Base-by-base conservation (phyloP, 1,140 invertebrate species). In the Lysiphlebus fabarum region DNA sequence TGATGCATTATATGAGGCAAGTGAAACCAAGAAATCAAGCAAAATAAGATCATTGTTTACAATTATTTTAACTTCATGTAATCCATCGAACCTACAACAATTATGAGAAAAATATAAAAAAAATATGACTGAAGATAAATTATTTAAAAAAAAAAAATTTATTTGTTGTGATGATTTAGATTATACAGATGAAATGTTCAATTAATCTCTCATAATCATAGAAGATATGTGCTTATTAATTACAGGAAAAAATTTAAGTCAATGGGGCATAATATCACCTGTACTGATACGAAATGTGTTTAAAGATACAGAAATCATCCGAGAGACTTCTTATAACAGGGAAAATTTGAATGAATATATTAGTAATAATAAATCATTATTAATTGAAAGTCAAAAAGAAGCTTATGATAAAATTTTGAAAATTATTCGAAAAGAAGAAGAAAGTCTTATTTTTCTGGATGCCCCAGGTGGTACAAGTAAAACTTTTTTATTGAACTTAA, bases 381-480 rank as follows among this genome's bases (percentile, higher is more conserved):
- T 65, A 41, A 41, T 53, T 26, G 33, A 41, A 14, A 11, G 59
- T 12, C 48, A 61, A 37, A 41, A 51, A 53, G 2, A 36, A 42
- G 37, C 49, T 7, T 37, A 41, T 38, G 53, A 50, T 8, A 70
- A 10, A 9, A 53, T 64, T 1, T 38, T 62, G n/a, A 12, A 48
- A 10, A 50, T 9, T 47, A 53, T 61, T 14, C 40, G 49, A 41
- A 50, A 26, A n/a, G 11, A 34, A 17, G 5, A 33, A 7, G 61
- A 53, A 14, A 65, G 64, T 50, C 37, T 62, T n/a, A 67, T 64
- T 58, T 75, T 71, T 58, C 37, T 73, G 6, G 66, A 71, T 60
- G 69, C 66, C 7, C 69, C 71, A 34, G 72, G 70, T 26, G 71
- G 72, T 12, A 71, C 67, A 33, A 65, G 68, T 12, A 71, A 74